Percentiles rank a stretch among this genome's conserved stretches.
Conservation (phyloP, 1,140 invertebrate species). For the Contarinia nasturtii region DNA sequence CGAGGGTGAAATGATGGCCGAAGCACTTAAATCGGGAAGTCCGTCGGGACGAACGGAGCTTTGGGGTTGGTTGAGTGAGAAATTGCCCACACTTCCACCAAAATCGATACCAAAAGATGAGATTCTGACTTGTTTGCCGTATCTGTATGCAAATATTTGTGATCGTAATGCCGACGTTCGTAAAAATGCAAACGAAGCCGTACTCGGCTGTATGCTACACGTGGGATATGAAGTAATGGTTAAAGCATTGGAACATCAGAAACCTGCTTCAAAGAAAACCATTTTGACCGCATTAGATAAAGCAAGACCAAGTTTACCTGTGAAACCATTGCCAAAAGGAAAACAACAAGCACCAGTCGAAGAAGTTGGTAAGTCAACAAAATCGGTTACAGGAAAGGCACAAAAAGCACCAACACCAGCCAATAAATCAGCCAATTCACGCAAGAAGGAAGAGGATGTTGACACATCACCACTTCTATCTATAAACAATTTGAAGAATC, state of each 20-base stretch:
- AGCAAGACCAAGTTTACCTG: conserved; percentile 60
- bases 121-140: conserved; percentile 52
- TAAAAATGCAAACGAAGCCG: conserved; percentile 73
- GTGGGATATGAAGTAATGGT: conserved; percentile 62
- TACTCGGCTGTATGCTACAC: conserved; percentile 85
- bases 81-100: conserved; percentile 46
- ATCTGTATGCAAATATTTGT: conserved; percentile 67
- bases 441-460: conserved; percentile 74
- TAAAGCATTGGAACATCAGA: conserved; percentile 60
- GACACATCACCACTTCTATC: conserved; percentile 62
- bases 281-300: conserved; percentile 70
- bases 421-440: conserved; percentile 25
- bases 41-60: conserved; percentile 63
- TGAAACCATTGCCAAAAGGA: conserved; percentile 52
- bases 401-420: conserved; percentile 24
- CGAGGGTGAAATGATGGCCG: conserved; percentile 72
- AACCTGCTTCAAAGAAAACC: conserved; percentile 68
- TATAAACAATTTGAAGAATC: conserved; percentile 76
- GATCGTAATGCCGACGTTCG: conserved; percentile 82
- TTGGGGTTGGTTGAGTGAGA: conserved; percentile 67
- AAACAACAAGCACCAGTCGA: conserved; percentile 26
- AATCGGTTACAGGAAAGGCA: conserved; percentile 25
- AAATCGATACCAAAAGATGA: conserved; percentile 67
- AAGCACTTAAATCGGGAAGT: conserved; percentile 68
- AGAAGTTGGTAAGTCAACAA: conserved; percentile 32